Conservation (phyloP, 92 coral and sea anemone genomes). For the Heliopora coerulea region DNA sequence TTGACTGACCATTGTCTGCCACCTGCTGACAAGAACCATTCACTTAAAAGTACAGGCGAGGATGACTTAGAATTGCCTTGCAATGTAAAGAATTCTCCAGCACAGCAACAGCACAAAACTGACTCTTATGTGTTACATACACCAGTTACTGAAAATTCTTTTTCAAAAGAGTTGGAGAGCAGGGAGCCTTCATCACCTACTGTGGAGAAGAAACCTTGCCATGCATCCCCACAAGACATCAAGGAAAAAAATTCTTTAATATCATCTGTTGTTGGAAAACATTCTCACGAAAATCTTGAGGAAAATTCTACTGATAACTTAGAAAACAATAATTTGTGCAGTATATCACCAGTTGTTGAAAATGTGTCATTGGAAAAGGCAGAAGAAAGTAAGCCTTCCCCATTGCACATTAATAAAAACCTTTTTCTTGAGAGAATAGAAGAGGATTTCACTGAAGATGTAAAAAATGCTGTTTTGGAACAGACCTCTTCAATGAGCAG, state of each 20-base stretch:
- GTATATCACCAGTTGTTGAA: background rate
- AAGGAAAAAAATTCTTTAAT: background rate
- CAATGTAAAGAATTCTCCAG: background rate
- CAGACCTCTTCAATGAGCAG: background rate
- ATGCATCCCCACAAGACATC: background rate
- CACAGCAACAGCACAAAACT: too few species aligned
- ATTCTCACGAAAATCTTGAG: too few species aligned
- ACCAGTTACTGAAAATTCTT: too few species aligned
- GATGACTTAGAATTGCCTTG: too few species aligned
- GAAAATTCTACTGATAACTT: background rate
- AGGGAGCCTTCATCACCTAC: too few species aligned
- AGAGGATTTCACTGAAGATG: background rate
- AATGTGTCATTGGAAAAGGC: background rate
- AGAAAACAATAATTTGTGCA: background rate
- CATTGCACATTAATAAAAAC: background rate
- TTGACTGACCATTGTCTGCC: background rate
- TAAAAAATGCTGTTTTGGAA: background rate
- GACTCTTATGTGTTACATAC: too few species aligned
- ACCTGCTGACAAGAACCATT: background rate
- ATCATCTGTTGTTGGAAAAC: too few species aligned
- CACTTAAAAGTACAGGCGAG: background rate
- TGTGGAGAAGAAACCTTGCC: background rate
- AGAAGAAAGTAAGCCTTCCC: too few species aligned
- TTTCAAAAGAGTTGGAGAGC: too few species aligned
- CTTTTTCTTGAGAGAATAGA: background rate